Base-by-base conservation (phyloP, 1,140 invertebrate species). In the Homalodisca vitripennis region DNA sequence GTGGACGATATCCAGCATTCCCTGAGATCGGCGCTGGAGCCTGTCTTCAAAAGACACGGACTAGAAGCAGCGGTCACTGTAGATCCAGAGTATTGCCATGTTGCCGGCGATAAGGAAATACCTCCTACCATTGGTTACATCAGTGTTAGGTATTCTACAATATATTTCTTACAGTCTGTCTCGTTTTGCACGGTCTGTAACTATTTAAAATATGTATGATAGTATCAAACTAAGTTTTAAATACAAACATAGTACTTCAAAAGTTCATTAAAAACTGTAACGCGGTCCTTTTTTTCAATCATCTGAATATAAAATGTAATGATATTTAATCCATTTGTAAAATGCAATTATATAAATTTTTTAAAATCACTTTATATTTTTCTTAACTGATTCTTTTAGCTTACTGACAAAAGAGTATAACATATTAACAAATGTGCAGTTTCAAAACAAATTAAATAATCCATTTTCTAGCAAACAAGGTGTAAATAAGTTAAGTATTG, bases 1-100 rank as follows among this genome's bases (percentile, higher is more conserved):
- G 34, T 77, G 2, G 74, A 77, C 10, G 85, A 88, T 57, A 80
- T 88, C 10, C 80, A 86, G 76, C 75, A 75, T 24, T 82, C 82
- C 3, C 74, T 87, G 32, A 72, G 70, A n/a, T 13, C 20, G 14
- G n/a, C 66, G 3, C 26, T 67, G 47, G 31, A 55, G 2, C 41
- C 13, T 6, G 41, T 22, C 1, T 60, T 71, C 48, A 29, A 20
- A 20, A 29, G 65, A n/a, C 29, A 46, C 27, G 70, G 67, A 20
- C 27, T 71, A 1, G 24, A 51, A 2, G 32, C 32, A 26, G 1
- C 2, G 13, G 63, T 66, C 6, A 24, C 12, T 10, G 32, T 66
- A 27, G 32, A 46, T 17, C 32, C 32, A 17, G 32, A 20, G 1
- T 46, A 46, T 13, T 66, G 63, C 41, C 32, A 66, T 22, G 47